Conservation (phyloP, 2,797 vertebrate genomes). For the Smutsia gigantea region DNA sequence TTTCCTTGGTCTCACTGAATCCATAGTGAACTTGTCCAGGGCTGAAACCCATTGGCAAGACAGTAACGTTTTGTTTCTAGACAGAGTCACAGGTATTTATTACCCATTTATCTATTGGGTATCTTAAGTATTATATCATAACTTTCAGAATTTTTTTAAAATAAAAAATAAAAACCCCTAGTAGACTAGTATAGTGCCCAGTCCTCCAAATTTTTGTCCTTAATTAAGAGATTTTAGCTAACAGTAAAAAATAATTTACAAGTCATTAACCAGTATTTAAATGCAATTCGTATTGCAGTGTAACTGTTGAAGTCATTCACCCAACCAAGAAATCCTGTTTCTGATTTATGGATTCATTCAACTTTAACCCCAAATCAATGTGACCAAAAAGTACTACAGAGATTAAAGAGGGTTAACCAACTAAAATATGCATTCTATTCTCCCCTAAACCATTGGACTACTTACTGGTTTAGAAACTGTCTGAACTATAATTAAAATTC, state of each 20-base stretch:
- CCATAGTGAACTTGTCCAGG: too few relatives aligned
- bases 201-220: not conserved
- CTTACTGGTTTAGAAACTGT: slow-evolving; percentile 10
- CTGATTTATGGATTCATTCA: slow-evolving; percentile 31
- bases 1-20: too few relatives aligned
- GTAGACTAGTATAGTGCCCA: not conserved
- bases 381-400: slow-evolving; percentile 43
- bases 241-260: slow-evolving; percentile 12
- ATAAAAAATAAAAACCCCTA: slow-evolving; percentile 18
- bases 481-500: slow-evolving; percentile 64
- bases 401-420: not conserved
- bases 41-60: too few relatives aligned
- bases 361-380: slow-evolving; percentile 38
- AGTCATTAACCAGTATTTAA: slow-evolving; percentile 40
- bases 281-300: not conserved
- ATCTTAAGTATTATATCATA: slow-evolving; percentile 21
- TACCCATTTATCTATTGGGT: not conserved
- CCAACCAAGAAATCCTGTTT: slow-evolving; percentile 47
- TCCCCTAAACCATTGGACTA: not conserved
- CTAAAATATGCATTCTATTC: not conserved
- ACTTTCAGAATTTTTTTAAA: not conserved
- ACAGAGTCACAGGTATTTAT: not conserved
- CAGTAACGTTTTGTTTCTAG: not conserved
- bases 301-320: slow-evolving; percentile 36
- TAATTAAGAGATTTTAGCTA: slow-evolving; percentile 56